Evolutionary conservation across 1,140 invertebrate species (phyloP).

Genomic region (Tetramorium simillimum): DNA sequence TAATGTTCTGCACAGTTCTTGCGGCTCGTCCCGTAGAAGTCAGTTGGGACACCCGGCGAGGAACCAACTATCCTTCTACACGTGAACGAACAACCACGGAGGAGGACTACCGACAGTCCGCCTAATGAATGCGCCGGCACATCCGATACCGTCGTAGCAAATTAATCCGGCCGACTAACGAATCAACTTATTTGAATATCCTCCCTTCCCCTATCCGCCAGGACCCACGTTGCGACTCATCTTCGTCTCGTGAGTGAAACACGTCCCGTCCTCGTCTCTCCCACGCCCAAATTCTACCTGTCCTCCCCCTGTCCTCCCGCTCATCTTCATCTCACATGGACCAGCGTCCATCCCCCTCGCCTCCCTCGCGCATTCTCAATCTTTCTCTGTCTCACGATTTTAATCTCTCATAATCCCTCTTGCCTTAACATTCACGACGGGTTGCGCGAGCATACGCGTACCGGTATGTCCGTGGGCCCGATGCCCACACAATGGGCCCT

Average conservation of each 20-base stretch:
- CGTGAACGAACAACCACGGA: conserved; percentile 13
- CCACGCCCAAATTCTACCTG: conserved; percentile 8
- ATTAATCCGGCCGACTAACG: conserved; percentile 76
- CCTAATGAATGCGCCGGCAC: conserved; percentile 73
- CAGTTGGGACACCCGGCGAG: not conserved
- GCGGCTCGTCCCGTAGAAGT: not conserved
- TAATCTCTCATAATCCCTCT: conserved; percentile 70
- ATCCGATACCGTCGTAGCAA: conserved; percentile 74
- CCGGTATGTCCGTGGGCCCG: conserved; percentile 36
- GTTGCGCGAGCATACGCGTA: conserved; percentile 31
- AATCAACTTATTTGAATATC: conserved; percentile 77
- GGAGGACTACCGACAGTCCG: conserved; percentile 58
- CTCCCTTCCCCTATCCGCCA: not conserved
- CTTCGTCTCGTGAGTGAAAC: conserved; percentile 27
- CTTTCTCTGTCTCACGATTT: conserved; percentile 70
- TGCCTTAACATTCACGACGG: conserved; percentile 39
- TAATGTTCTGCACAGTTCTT: not conserved
- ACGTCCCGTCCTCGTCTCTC: not conserved
- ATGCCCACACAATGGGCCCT: conserved; percentile 72
- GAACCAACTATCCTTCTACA: conserved; percentile 12
- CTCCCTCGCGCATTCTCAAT: conserved; percentile 35
- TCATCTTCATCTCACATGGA: conserved; percentile 11
- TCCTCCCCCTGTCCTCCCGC: conserved; percentile 3
- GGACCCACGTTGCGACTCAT: conserved; percentile 48
- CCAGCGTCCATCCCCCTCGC: not conserved